Evolutionary conservation across 2,113 vertebrate genomes (phyloP).

Genomic region (Petromus typicus): DNA sequence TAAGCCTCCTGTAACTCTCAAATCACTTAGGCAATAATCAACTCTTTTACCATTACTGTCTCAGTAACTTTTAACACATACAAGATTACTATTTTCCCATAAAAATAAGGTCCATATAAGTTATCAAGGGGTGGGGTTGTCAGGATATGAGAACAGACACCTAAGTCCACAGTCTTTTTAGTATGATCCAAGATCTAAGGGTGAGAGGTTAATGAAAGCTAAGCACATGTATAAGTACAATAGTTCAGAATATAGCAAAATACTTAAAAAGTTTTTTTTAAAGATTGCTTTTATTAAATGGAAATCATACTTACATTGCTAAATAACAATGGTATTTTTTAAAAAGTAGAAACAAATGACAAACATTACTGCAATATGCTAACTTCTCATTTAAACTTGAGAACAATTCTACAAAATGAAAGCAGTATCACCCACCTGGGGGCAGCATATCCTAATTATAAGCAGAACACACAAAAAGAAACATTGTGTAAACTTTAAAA

Average conservation of each 20-base stretch:
- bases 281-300: conserved; percentile 12
- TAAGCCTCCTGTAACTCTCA: neutral
- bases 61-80: neutral
- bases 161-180: neutral
- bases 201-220: neutral
- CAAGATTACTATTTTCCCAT: neutral
- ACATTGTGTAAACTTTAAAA: neutral
- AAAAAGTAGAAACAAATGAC: neutral
- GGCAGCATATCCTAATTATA: neutral
- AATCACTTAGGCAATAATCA: neutral
- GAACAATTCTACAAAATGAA: conserved; percentile 32
- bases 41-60: neutral
- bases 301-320: neutral
- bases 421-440: conserved; percentile 3
- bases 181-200: neutral
- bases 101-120: neutral
- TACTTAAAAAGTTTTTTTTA: neutral
- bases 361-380: neutral
- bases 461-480: neutral
- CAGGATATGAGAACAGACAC: neutral
- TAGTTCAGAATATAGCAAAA: neutral
- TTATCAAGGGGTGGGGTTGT: neutral
- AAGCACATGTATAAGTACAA: neutral
- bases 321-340: neutral
- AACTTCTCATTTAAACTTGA: conserved; percentile 23